Evolutionary conservation across 2,113 vertebrate genomes (phyloP).

Genomic region (Tapirus terrestris): DNA sequence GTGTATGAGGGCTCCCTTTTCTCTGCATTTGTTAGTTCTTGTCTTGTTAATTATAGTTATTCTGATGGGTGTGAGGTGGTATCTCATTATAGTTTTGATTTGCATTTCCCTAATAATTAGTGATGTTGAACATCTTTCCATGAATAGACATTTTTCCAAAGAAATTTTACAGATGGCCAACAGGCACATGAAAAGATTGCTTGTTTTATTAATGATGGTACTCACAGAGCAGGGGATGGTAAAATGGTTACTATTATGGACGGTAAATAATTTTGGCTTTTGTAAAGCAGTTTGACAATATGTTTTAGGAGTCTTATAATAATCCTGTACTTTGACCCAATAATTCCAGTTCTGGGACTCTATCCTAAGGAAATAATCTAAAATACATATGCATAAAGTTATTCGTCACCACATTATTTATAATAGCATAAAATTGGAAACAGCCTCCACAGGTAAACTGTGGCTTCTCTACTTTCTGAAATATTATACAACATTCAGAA

Average conservation of each 20-base stretch:
- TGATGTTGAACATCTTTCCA: too few relatives aligned
- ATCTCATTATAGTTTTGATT: too few relatives aligned
- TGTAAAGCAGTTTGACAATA: neutral
- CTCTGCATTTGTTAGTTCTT: too few relatives aligned
- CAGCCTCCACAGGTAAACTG: neutral
- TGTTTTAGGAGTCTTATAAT: constrained; percentile 23
- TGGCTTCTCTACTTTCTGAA: neutral
- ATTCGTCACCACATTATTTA: neutral
- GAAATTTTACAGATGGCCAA: too few relatives aligned
- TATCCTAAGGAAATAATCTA: constrained; percentile 44
- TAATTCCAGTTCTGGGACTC: constrained; percentile 56
- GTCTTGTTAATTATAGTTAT: too few relatives aligned
- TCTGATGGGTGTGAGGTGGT: too few relatives aligned
- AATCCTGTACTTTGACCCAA: neutral
- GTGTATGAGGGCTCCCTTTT: too few relatives aligned
- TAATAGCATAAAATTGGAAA: neutral
- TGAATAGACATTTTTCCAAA: too few relatives aligned
- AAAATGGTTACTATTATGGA: neutral
- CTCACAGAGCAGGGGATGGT: neutral
- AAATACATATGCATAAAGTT: neutral
- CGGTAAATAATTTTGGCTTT: constrained; percentile 29
- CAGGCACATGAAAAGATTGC: too few relatives aligned
- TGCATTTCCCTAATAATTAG: too few relatives aligned
- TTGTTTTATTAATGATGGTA: neutral
- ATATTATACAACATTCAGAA: neutral